Percentiles rank a stretch among this genome's conserved stretches.
Evolutionary conservation across 2,797 vertebrate genomes (phyloP).

Genomic region (Morelia viridis): DNA sequence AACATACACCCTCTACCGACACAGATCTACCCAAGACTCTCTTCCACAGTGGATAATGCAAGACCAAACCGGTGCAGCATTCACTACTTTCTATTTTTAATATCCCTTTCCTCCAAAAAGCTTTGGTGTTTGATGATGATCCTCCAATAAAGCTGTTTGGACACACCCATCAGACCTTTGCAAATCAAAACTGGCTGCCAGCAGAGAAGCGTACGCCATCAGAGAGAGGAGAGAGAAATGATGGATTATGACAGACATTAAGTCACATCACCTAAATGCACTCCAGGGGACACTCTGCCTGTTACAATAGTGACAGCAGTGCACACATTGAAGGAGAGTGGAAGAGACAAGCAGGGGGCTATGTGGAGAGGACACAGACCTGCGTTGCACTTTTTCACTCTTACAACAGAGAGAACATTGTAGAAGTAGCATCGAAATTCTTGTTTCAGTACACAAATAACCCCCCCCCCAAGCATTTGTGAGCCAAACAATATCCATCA

Average conservation of each 20-base stretch:
- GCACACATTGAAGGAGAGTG: not conserved
- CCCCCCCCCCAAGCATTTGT: not conserved
- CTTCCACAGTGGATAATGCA: not conserved
- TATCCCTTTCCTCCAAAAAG: not conserved
- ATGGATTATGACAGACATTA: not conserved
- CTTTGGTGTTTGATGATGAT: not conserved
- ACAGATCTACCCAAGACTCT: not conserved
- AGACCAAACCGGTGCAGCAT: not conserved
- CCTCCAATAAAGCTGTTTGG: not conserved
- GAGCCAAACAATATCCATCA: not conserved
- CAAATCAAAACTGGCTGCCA: not conserved
- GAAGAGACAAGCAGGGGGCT: not conserved
- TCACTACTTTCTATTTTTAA: not conserved
- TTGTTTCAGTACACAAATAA: conserved; percentile 22
- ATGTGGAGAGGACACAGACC: not conserved
- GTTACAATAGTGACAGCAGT: not conserved
- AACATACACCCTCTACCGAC: not conserved
- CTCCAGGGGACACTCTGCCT: not conserved
- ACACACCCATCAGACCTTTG: not conserved
- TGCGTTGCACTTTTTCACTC: conserved; percentile 6
- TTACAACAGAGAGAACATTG: conserved; percentile 34
- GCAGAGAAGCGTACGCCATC: not conserved
- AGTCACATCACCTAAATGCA: not conserved
- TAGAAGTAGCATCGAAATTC: conserved; percentile 8
- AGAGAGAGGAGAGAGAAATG: not conserved